These are phyloP conservation scores for Sorex fumeus DNA, from an alignment of 2,113 vertebrate species.

Conservation along the genomic window DNA sequence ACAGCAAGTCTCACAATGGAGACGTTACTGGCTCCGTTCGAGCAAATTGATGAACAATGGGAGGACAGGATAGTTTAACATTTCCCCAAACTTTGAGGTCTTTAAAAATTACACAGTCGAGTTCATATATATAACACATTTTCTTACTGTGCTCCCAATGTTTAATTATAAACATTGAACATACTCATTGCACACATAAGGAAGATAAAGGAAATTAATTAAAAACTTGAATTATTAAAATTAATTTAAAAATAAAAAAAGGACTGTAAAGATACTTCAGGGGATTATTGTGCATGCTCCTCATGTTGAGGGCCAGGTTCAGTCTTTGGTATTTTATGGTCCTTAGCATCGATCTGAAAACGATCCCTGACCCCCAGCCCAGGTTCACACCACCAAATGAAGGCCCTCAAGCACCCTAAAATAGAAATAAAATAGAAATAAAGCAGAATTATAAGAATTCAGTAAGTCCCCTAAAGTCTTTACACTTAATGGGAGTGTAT, in stretches of 20 bases:
- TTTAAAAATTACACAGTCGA: not conserved
- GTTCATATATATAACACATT: not conserved
- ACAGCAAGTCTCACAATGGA: too few relatives aligned
- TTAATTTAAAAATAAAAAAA: not conserved
- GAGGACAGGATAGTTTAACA: not conserved
- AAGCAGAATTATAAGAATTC: not conserved
- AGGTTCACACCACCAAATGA: not conserved
- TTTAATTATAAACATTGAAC: slow-evolving; percentile 8
- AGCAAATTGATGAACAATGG: too few relatives aligned
- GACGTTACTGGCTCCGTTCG: too few relatives aligned
- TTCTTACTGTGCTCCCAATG: not conserved
- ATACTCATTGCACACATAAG: not conserved
- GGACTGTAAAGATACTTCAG: too few relatives aligned
- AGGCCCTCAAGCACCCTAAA: not conserved
- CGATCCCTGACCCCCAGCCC: too few relatives aligned
- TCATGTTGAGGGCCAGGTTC: too few relatives aligned
- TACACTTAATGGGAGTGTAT: not conserved
- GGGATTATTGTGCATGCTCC: too few relatives aligned
- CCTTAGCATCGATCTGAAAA: not conserved
- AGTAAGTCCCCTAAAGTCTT: not conserved
- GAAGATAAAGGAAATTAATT: not conserved
- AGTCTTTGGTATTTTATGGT: too few relatives aligned
- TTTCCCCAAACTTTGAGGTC: not conserved
- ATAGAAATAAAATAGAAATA: too few relatives aligned
- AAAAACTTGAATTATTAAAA: slow-evolving; percentile 4